Conservation (phyloP, 2,797 vertebrate species). For the Sciurus vulgaris region DNA sequence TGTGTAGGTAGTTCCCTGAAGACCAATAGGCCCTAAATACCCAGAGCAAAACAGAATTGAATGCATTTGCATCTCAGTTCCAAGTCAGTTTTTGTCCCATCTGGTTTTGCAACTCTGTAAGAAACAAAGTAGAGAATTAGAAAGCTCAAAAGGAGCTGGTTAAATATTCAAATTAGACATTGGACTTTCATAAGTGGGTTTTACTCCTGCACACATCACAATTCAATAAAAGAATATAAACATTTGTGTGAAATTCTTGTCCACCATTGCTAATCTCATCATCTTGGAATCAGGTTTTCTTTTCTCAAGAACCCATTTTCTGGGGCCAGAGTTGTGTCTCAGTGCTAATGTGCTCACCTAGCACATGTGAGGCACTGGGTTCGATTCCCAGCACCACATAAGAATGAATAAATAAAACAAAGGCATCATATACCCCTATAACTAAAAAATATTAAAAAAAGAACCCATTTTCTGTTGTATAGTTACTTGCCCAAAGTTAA, state of each 20-base stretch:
- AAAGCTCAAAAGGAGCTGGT: not conserved
- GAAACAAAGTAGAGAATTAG: not conserved
- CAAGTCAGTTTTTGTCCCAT: not conserved
- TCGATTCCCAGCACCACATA: no score
- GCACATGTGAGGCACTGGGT: no score
- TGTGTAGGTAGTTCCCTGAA: slow-evolving; percentile 25
- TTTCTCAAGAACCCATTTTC: not conserved
- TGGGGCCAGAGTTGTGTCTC: no score
- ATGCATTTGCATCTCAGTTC: not conserved
- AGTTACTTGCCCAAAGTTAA: not conserved
- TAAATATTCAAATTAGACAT: slow-evolving; percentile 50
- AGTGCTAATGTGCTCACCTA: no score
- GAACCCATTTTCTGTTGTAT: slow-evolving; percentile 28
- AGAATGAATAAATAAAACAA: no score
- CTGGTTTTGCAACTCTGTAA: not conserved
- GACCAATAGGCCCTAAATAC: not conserved
- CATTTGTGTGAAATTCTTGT: slow-evolving; percentile 19
- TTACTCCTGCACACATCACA: slow-evolving; percentile 14
- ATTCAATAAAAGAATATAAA: not conserved
- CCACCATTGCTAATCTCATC: not conserved
- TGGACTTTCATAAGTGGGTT: slow-evolving; percentile 1
- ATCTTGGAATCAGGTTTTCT: slow-evolving; percentile 61
- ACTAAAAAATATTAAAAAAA: no score
- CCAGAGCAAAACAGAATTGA: slow-evolving; percentile 12
- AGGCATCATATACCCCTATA: no score